Evolutionary conservation across 1,140 invertebrate species (phyloP), one percentile per base, ranked within the genome.

Genomic region (Cyphomyrmex costatus): DNA sequence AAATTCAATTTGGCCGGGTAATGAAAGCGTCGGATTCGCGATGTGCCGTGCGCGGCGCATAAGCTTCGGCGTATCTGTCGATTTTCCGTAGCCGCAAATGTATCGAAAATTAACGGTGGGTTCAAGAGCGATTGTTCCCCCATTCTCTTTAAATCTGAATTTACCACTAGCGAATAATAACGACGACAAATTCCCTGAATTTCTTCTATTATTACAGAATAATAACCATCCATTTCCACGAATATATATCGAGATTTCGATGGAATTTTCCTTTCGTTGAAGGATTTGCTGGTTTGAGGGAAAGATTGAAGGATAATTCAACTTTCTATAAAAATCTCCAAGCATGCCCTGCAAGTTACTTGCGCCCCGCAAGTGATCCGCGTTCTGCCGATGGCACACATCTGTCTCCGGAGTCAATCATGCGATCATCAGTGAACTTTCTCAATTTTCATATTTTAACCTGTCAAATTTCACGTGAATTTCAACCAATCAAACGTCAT

Each of bases 1-100:
- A 77, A 76, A 82, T 88, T 89, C 83, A 78, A 89, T 89, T 89
- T 77, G 76, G 56, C 56, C 30, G 51, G 24, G 61, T 53, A 88
- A 88, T 82, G 87, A 86, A 86, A 89, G 85, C 77, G 73, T 88
- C 70, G 87, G 68, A 86, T 87, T 78, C 82, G 84, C 86, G 49
- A 84, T 51, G 56, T 27, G 21, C 51, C 30, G 46, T 73, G 49
- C 58, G 14, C 73, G 27, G 21, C 30, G 30, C 78, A 51, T 84
- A 68, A 84, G 51, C 73, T 88, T 73, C 42, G 80, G 56, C 65
- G 65, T 86, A 86, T 70, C 84, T 83, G 86, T 56, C 82, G 65
- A 89, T 89, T 88, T 85, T 56, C 71, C 66, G 53, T 79, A 79
- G 65, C 77, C 51, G 61, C 21, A 42, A 53, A 77, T 63, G 58